A percentile compares a stretch with the other conserved stretches of the same genome.
Conservation (phyloP, 2,888 invertebrate species). For the Ichneumon xanthorius region DNA sequence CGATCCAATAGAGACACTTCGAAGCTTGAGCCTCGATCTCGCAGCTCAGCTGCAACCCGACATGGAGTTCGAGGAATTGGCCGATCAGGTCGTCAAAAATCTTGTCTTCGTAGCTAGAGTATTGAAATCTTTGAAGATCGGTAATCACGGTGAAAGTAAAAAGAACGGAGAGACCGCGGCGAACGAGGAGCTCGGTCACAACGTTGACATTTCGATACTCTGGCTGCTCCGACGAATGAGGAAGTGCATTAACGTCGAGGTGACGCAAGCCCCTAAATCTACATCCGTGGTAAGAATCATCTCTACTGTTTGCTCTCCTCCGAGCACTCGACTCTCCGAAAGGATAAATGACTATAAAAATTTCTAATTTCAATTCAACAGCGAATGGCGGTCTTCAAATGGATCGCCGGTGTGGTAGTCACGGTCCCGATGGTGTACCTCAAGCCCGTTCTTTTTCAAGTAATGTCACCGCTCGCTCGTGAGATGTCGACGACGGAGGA, state of each 20-base stretch:
- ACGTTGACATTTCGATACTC: slow-evolving; percentile 87
- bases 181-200: slow-evolving; percentile 68
- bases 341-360: slow-evolving; percentile 19
- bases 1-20: slow-evolving; percentile 88
- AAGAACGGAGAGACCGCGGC: slow-evolving; percentile 53
- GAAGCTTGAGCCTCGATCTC: slow-evolving; percentile 90
- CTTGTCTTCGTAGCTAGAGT: slow-evolving; percentile 90
- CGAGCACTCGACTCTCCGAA: slow-evolving; percentile 29
- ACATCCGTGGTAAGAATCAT: slow-evolving; percentile 89
- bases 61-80: slow-evolving; percentile 89
- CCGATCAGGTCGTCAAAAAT: slow-evolving; percentile 91
- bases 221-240: slow-evolving; percentile 92
- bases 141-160: slow-evolving; percentile 69
- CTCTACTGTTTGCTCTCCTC: not conserved
- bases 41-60: slow-evolving; percentile 91
- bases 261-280: slow-evolving; percentile 89
- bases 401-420: slow-evolving; percentile 91
- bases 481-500: slow-evolving; percentile 92
- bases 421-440: slow-evolving; percentile 88
- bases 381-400: slow-evolving; percentile 93
- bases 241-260: slow-evolving; percentile 92
- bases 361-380: slow-evolving; percentile 82
- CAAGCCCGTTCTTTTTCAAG: slow-evolving; percentile 87
- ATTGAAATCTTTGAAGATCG: slow-evolving; percentile 85
- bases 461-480: slow-evolving; percentile 92